phyloP scores from a whole-genome alignment of 1,140 invertebrate species.

The Laodelphax striatellus region DNA sequence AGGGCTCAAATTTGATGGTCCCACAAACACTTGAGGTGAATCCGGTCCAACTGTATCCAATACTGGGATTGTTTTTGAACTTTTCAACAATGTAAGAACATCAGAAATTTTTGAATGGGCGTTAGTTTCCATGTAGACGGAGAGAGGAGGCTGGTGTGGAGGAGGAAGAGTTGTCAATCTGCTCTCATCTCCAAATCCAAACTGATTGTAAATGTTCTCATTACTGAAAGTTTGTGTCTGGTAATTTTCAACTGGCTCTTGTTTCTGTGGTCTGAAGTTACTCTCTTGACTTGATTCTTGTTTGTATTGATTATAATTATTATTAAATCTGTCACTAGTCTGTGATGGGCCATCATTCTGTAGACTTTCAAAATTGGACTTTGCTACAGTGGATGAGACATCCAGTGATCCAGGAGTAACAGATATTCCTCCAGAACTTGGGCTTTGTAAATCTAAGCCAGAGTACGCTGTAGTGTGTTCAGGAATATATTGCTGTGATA shows the following conservation, averaged over 20 bases:
- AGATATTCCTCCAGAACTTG: neutral
- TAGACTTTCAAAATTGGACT: neutral
- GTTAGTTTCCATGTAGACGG: constrained; percentile 55
- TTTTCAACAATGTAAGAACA: constrained; percentile 52
- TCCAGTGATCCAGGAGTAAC: no score
- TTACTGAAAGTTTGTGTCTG: no score
- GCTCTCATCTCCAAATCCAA: constrained; percentile 14
- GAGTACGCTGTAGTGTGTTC: neutral
- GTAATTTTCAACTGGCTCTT: neutral
- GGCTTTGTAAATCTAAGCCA: neutral
- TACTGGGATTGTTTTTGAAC: constrained; percentile 58
- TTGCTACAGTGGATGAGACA: no score
- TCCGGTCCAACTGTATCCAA: constrained; percentile 54
- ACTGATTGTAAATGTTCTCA: no score
- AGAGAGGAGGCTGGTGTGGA: constrained; percentile 67
- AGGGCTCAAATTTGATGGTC: constrained; percentile 55
- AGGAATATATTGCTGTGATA: neutral
- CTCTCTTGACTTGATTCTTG: neutral
- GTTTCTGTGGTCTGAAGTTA: neutral
- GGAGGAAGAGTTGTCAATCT: constrained; percentile 32
- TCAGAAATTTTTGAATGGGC: constrained; percentile 46
- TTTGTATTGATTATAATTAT: constrained; percentile 1
- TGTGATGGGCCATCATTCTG: neutral
- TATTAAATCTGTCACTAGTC: constrained; percentile 3
- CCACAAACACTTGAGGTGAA: constrained; percentile 64